Evolutionary conservation across 1,140 invertebrate genomes (phyloP), one percentile per base, ranked within the genome.

Genomic region (Agrilus planipennis): DNA sequence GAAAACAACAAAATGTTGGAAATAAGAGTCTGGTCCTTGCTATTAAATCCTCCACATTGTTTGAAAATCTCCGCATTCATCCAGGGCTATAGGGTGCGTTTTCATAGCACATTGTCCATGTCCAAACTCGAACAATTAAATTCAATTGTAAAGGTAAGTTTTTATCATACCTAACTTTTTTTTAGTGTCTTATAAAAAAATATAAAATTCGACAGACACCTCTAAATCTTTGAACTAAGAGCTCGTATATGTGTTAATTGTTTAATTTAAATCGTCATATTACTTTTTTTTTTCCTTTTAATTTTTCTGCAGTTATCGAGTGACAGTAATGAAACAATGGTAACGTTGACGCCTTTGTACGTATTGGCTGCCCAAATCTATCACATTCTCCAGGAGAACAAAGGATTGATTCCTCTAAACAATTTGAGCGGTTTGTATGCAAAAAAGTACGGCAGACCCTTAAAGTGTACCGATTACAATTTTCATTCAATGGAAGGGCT

Each of bases 331-430:
- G 34, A 36, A 12, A 53, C 47, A 29, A 49, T 44, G 39, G 49
- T 56, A 14, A 48, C 48, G n/a, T 44, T 58, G 30, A 58, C 54
- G 4, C 32, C 47, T 3, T 36, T 52, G 10, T 58, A 54, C 34
- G 29, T 54, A 21, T 27, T 59, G 29, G 58, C 58, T 4, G 57
- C 60, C 4, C 50, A 57, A 44, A 30, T 62, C 11, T 62, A 59
- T 41, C 50, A 55, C 23, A 29, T 59, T 14, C 38, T 62, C 21
- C 54, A 44, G 32, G 41, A 32, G 17, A 49, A 54, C 31, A 48
- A 50, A 9, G 58, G 58, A 15, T 37, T 46, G 6, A 37, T 60
- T 16, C 34, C 43, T 4, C 55, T 52, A 16, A 46, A 27, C 25
- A 42, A 54, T 29, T 25, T 62, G 18, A 51, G 55, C 42, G 39